A percentile compares a stretch with the other conserved stretches of the same genome.
Conservation (phyloP, 2,888 invertebrate species). For the Pachydiplax longipennis region DNA sequence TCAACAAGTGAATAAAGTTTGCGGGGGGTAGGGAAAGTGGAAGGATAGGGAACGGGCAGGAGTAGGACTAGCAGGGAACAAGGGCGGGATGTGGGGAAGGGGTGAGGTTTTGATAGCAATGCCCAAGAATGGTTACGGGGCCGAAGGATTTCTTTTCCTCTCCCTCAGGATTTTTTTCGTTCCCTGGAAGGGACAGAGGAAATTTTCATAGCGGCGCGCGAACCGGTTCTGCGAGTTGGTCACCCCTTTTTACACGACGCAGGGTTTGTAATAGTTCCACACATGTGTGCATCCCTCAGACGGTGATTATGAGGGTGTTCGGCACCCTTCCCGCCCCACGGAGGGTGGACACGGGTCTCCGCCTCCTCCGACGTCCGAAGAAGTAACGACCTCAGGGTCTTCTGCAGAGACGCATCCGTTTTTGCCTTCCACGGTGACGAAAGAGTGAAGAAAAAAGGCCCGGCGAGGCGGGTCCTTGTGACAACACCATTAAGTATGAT, state of each 20-base stretch:
- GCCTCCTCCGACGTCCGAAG: background rate
- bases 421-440: background rate
- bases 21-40: background rate
- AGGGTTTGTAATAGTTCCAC: slow-evolving; percentile 11
- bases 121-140: background rate
- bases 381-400: background rate
- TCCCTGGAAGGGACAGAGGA: background rate
- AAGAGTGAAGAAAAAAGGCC: too few species aligned
- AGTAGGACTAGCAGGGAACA: background rate
- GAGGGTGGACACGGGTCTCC: background rate
- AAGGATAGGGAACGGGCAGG: background rate
- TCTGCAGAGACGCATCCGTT: background rate
- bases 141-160: background rate
- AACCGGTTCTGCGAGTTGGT: slow-evolving; percentile 28
- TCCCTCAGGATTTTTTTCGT: background rate
- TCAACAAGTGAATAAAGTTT: slow-evolving; percentile 35
- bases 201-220: background rate
- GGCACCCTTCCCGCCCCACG: background rate
- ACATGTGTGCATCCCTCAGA: background rate
- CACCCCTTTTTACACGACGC: slow-evolving; percentile 28
- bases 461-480: background rate
- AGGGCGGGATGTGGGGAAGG: background rate
- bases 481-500: slow-evolving; percentile 36
- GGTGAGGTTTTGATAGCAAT: slow-evolving; percentile 28
- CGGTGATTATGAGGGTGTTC: slow-evolving; percentile 21